These are phyloP conservation scores for Temnothorax ravouxi DNA, from an alignment of 2,888 invertebrate genomes.

Conservation along the genomic window DNA sequence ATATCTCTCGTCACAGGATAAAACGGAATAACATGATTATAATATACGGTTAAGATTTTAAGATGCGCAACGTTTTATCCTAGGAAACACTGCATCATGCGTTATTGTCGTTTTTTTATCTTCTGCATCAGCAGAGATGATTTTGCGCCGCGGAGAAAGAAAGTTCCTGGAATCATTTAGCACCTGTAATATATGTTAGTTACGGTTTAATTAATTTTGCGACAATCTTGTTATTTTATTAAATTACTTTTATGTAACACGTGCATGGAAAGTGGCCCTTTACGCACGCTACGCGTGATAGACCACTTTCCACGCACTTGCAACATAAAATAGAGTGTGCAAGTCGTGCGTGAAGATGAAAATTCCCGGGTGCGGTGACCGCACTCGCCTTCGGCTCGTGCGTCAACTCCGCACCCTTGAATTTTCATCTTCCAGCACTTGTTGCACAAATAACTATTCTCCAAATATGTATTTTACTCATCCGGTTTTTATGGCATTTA, in stretches of 20 bases:
- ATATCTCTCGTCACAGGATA: not conserved
- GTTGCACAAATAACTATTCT: too few species aligned
- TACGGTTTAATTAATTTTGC: not conserved
- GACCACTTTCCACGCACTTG: too few species aligned
- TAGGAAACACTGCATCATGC: not conserved
- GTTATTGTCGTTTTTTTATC: not conserved
- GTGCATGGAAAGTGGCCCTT: too few species aligned
- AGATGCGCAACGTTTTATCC: not conserved
- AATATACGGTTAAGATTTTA: not conserved
- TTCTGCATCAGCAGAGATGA: not conserved
- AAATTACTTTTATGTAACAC: conserved; percentile 1
- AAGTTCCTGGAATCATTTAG: not conserved
- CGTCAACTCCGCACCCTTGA: too few species aligned
- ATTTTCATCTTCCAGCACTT: too few species aligned
- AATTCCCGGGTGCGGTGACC: too few species aligned
- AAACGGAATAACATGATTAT: not conserved
- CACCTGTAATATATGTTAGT: not conserved
- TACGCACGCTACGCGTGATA: too few species aligned
- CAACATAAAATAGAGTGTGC: too few species aligned
- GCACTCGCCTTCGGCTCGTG: too few species aligned
- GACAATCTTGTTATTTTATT: not conserved
- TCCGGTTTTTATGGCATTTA: not conserved
- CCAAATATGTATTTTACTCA: not conserved
- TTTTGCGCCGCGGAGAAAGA: not conserved
- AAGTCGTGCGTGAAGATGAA: too few species aligned